phyloP scores from a whole-genome alignment of 2,888 invertebrate genomes.

The Drosophila vallismaia region DNA sequence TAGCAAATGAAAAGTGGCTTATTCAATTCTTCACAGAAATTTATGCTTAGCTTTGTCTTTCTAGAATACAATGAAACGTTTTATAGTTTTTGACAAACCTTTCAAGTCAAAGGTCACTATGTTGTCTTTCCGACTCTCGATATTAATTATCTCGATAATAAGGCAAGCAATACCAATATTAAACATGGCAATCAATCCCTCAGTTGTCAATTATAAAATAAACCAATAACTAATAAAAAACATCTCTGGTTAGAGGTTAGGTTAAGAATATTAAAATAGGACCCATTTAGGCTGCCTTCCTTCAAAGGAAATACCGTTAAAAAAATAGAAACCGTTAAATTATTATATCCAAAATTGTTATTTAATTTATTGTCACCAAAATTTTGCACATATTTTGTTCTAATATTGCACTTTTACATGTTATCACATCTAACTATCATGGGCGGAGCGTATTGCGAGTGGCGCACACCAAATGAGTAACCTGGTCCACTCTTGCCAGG shows the following conservation, averaged over 20 bases:
- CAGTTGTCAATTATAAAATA: no score
- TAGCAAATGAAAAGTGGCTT: background rate
- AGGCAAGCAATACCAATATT: no score
- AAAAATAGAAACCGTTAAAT: no score
- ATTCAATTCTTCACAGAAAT: background rate
- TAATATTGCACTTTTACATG: constrained; percentile 73
- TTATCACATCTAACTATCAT: constrained; percentile 82
- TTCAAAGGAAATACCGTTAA: no score
- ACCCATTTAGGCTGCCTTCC: no score
- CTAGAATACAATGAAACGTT: background rate
- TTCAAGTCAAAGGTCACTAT: background rate
- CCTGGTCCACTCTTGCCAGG: constrained; percentile 75
- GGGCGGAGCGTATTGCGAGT: constrained; percentile 80
- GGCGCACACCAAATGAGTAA: constrained; percentile 81
- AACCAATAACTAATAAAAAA: no score
- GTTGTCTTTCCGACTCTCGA: background rate
- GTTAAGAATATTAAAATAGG: no score
- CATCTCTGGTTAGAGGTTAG: no score
- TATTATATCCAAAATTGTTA: background rate
- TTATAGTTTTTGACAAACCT: background rate
- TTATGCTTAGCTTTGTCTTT: constrained; percentile 2
- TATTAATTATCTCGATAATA: no score
- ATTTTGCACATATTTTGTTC: constrained; percentile 51
- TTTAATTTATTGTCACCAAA: constrained; percentile 22
- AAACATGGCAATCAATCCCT: no score